These are phyloP conservation scores for Romanomermis culicivorax DNA, from an alignment of 2,888 invertebrate species.

Conservation along the genomic window DNA sequence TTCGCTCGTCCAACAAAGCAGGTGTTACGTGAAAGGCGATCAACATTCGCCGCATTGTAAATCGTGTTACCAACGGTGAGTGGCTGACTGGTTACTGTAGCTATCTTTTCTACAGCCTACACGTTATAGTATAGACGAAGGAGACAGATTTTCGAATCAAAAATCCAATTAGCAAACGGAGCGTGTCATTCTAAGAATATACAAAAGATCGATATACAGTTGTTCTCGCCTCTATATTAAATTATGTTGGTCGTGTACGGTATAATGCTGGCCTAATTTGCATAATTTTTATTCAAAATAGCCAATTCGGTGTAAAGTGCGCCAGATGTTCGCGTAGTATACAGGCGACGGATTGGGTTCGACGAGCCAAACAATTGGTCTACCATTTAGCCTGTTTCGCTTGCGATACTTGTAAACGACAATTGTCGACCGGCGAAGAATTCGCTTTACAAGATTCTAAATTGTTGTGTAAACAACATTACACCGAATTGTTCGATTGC, in stretches of 20 bases:
- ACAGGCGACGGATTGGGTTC: constrained; percentile 87
- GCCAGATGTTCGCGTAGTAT: constrained; percentile 80
- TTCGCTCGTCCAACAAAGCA: too few relatives aligned
- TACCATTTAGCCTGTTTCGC: constrained; percentile 98
- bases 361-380: constrained; percentile 73
- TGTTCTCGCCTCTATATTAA: too few relatives aligned
- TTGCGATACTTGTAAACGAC: constrained; percentile 52
- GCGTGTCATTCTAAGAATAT: too few relatives aligned
- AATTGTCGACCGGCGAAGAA: constrained; percentile 39
- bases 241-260: too few relatives aligned
- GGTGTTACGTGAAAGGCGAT: not conserved
- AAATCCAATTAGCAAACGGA: too few relatives aligned
- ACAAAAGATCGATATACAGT: too few relatives aligned
- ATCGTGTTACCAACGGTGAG: too few relatives aligned
- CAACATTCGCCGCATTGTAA: not conserved
- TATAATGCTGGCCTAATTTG: constrained; percentile 20
- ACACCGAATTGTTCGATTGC: constrained; percentile 41
- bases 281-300: too few relatives aligned
- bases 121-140: too few relatives aligned
- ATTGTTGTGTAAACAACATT: constrained; percentile 89
- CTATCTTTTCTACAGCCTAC: too few relatives aligned
- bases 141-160: too few relatives aligned
- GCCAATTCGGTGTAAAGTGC: constrained; percentile 87
- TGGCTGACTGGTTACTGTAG: too few relatives aligned
- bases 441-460: constrained; percentile 84